Base-by-base conservation (phyloP, 2,113 vertebrate species). In the Shinisaurus crocodilurus region DNA sequence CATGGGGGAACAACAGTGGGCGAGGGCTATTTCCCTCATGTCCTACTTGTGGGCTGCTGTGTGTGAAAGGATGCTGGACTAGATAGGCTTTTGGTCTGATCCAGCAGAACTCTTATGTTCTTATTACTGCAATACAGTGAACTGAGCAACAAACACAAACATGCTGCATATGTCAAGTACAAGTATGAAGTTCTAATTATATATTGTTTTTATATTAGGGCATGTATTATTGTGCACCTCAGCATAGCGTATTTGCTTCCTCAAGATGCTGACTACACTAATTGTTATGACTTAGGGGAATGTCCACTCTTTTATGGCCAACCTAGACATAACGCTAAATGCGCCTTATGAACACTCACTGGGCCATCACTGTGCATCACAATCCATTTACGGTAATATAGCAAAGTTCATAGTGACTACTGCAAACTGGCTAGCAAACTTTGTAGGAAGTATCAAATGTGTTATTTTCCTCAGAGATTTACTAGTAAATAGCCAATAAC, bases 401-500 rank as follows among this genome's bases (percentile, higher is more conserved):
- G 6, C 10, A 25, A 65, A 57, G 43, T 37, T 67, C 32, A n/a
- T 32, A 85, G 45, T 79, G n/a, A 29, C 6, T 82, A 50, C 34
- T 25, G 32, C 23, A 76, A 15, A 13, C 54, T 69, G 63, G 20
- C 0, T 1, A 54, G 15, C 1, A 18, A 69, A 60, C 57, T 91
- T 65, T 27, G 2, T 0, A 80, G 65, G n/a, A 88, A 6, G 43
- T 4, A 9, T 63, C 32, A 43, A 9, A 70, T 29, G 7, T 16
- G 12, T 32, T 25, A 63, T 76, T 89, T 87, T 48, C n/a, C 29
- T 50, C 32, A 48, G 20, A 65, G 54, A 32, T 50, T 67, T 79
- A 63, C 40, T 43, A 76, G 32, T 89, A 45, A 65, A 34, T 84
- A 76, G n/a, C 37, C 89, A 90, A 70, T 4, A 70, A 82, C 72